Conservation (phyloP, 2,113 vertebrate genomes). For the Periophthalmodon schlosseri region DNA sequence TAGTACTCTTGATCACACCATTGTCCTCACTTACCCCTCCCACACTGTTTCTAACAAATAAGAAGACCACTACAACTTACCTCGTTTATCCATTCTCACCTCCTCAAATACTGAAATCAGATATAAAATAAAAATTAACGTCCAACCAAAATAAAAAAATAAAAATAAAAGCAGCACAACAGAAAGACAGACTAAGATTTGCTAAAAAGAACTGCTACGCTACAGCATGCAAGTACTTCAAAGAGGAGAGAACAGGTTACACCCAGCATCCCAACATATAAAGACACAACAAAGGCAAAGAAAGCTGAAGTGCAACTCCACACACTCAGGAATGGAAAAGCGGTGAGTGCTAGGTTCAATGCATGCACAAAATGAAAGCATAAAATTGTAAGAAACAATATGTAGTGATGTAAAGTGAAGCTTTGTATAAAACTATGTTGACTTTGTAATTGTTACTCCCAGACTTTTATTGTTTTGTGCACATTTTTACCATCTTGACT, state of each 20-base stretch:
- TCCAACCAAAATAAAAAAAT: constrained; percentile 53
- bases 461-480: not conserved
- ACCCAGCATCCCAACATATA: constrained; percentile 76
- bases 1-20: constrained; percentile 18
- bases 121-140: constrained; percentile 76
- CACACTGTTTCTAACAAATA: constrained; percentile 51
- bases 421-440: constrained; percentile 1
- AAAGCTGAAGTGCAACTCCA: constrained; percentile 38
- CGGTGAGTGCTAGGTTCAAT: constrained; percentile 19
- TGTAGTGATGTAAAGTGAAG: not conserved
- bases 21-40: constrained; percentile 24
- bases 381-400: not conserved
- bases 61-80: constrained; percentile 73
- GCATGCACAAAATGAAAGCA: constrained; percentile 47
- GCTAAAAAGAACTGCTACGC: constrained; percentile 48
- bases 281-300: constrained; percentile 21
- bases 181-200: constrained; percentile 13
- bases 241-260: constrained; percentile 57
- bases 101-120: constrained; percentile 80
- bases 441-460: not conserved
- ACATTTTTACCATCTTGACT: constrained; percentile 6
- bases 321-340: constrained; percentile 50
- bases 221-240: constrained; percentile 64
- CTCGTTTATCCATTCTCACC: constrained; percentile 74
- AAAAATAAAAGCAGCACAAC: constrained; percentile 15